These are phyloP conservation scores for Notolepis coatsorum DNA, from an alignment of 2,797 vertebrate species.

Conservation along the genomic window DNA sequence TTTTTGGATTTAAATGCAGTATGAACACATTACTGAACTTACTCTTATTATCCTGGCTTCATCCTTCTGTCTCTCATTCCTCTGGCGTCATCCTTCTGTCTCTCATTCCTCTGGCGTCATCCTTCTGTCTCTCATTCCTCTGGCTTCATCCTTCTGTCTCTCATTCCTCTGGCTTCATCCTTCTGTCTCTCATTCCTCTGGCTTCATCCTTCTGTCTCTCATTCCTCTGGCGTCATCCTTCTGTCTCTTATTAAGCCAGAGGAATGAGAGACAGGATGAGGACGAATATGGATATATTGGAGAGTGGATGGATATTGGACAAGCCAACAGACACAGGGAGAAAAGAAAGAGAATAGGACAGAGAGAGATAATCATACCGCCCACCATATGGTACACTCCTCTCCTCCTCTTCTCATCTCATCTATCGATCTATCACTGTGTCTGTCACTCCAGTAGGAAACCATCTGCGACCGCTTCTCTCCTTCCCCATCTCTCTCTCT, in stretches of 20 bases:
- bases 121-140: conserved; percentile 17
- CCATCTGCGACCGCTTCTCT: conserved; percentile 50
- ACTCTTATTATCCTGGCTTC: not conserved
- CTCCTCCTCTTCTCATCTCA: conserved; percentile 39
- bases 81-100: not conserved
- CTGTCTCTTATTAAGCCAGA: conserved; percentile 48
- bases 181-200: conserved; percentile 9
- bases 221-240: not conserved
- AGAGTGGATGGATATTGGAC: conserved; percentile 40
- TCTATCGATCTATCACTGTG: conserved; percentile 43
- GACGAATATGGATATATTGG: too few relatives aligned
- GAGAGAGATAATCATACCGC: too few relatives aligned
- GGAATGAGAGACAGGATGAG: conserved; percentile 32
- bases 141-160: conserved; percentile 14
- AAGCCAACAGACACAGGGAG: conserved; percentile 47
- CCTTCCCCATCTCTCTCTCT: not conserved
- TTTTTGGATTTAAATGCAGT: too few relatives aligned
- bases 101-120: conserved; percentile 26
- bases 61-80: not conserved
- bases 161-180: too few relatives aligned
- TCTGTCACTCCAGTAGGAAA: conserved; percentile 53
- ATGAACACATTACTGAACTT: too few relatives aligned
- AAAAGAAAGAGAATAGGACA: conserved; percentile 55
- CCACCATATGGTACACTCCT: conserved; percentile 64
- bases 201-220: not conserved